Base-by-base conservation (phyloP, 2,888 invertebrate genomes). In the Pherbina coryleti region DNA sequence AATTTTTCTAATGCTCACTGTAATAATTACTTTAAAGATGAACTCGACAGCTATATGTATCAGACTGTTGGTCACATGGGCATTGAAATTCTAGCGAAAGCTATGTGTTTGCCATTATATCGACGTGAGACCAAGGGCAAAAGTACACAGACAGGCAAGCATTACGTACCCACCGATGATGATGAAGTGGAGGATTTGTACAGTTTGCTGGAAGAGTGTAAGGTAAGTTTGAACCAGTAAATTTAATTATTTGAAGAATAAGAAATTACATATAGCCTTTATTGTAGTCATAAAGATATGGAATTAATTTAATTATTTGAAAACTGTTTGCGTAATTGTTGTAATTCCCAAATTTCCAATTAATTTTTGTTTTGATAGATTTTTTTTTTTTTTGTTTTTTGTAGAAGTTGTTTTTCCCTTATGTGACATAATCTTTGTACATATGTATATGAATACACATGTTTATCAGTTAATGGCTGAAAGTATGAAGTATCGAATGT, bases 101-200 rank as follows among this genome's bases (percentile, higher is more conserved):
- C 99, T 1, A 96, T 98, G 94, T 96, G 93, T 3, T 90, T 99
- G 78, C 99, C 99, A 0, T 90, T 99, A 71, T 99, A 95, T 90
- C 92, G 97, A 79, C 93, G 94, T 84, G 92, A 92, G 79, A 99
- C 98, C 76, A 92, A 93, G 83, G 99, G 99, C 55, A 92, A 93
- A 82, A 95, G 98, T n/a, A 91, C 94, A 72, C 93, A 95, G 89
- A 93, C 93, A 85, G 94, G 94, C 71, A 93, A 94, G 89, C 92
- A 93, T 84, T 98, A 97, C 90, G 91, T 93, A 75, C 95, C 95
- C 75, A 95, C 95, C 31, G 93, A 93, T 51, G 93, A 95, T 85
- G 98, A 97, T 91, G 99, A 99, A 92, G 99, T 99, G 57, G 99
- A 99, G 91, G 99, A 99, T 91, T 92, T 99, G 51, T 98, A 93